These are phyloP conservation scores for Hycleus phaleratus DNA, from an alignment of 1,140 invertebrate genomes.

Conservation along the genomic window DNA sequence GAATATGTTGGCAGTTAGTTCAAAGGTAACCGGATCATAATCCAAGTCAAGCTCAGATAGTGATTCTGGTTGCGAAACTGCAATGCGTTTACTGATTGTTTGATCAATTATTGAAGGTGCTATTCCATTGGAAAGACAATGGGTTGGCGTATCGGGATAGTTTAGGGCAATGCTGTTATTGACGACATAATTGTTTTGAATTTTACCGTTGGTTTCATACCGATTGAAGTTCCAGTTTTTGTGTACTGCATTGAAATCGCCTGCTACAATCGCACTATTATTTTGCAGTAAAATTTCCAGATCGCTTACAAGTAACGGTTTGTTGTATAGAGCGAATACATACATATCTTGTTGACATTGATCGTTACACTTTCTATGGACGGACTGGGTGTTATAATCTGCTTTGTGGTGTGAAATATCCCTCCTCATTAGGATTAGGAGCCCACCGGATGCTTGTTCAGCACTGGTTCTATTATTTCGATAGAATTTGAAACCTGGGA, in stretches of 20 bases:
- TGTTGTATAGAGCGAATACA: not conserved
- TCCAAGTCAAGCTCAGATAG: conserved; percentile 2
- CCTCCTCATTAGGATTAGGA: not conserved
- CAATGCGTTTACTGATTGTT: not conserved
- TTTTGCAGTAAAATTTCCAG: not conserved
- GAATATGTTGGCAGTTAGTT: not conserved
- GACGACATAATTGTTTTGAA: not conserved
- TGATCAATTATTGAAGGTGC: too few species aligned
- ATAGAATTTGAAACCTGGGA: not conserved
- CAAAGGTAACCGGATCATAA: not conserved
- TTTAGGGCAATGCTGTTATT: not conserved
- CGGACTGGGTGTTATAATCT: not conserved
- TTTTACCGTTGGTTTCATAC: not conserved
- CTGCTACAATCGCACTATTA: not conserved
- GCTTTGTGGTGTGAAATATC: not conserved
- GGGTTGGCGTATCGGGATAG: not conserved
- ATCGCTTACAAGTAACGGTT: not conserved
- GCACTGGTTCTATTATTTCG: not conserved
- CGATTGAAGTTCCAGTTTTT: not conserved
- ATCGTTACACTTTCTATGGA: not conserved
- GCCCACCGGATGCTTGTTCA: not conserved
- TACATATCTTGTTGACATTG: not conserved
- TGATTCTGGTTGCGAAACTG: not conserved
- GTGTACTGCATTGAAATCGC: not conserved
- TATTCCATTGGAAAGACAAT: not conserved